phyloP scores from a whole-genome alignment of 2,797 vertebrate species.

The Onychomys arenicola region DNA sequence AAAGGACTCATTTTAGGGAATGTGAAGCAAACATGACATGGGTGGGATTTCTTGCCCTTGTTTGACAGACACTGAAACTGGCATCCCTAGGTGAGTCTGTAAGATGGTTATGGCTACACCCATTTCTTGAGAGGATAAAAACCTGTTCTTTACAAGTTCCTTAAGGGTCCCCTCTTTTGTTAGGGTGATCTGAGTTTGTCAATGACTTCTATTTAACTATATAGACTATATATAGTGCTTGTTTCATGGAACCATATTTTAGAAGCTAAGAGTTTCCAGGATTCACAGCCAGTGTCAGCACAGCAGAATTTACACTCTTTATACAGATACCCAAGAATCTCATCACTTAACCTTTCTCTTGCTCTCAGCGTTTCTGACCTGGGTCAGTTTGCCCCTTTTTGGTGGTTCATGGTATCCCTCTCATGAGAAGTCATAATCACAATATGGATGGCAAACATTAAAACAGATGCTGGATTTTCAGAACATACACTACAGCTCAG shows the following conservation, averaged over 20 bases:
- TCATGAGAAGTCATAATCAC: too few species aligned
- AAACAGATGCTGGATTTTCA: neutral
- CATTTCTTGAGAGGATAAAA: neutral
- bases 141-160: neutral
- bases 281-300: neutral
- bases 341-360: neutral
- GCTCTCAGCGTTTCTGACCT: neutral
- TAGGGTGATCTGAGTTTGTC: neutral
- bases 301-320: neutral
- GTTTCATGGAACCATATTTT: neutral
- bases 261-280: neutral
- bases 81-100: neutral
- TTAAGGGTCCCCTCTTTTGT: neutral
- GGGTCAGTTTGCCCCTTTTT: neutral
- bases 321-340: neutral
- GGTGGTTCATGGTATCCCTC: neutral
- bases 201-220: neutral
- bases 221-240: neutral
- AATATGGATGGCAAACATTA: neutral
- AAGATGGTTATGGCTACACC: neutral
- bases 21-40: neutral
- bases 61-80: neutral
- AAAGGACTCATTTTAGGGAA: neutral
- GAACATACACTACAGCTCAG: neutral
- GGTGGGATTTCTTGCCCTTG: neutral